These are phyloP conservation scores for Trogon surrucura DNA, from an alignment of 2,113 vertebrate species.

Conservation along the genomic window DNA sequence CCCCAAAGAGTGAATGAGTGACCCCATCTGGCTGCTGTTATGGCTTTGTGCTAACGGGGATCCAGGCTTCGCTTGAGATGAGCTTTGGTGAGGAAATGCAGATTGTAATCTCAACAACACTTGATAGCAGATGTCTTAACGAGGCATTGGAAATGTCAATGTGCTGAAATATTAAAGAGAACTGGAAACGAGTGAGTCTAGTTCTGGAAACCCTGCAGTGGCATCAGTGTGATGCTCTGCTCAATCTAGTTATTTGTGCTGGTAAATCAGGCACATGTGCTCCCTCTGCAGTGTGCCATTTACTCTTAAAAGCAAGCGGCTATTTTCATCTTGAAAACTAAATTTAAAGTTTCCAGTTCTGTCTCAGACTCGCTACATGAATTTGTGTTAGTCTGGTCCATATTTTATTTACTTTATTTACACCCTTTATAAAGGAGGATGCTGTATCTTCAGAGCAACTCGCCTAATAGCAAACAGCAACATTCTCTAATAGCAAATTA, in stretches of 20 bases:
- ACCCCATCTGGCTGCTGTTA: background rate
- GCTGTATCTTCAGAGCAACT: background rate
- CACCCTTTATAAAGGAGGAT: background rate
- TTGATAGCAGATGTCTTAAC: background rate
- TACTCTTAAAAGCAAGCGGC: background rate
- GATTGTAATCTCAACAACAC: background rate
- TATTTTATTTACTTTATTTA: background rate
- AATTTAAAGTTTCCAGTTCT: background rate
- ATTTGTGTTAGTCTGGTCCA: background rate
- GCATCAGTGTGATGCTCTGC: background rate
- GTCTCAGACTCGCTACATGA: background rate
- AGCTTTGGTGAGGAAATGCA: background rate
- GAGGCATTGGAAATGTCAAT: background rate
- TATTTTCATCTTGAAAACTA: background rate
- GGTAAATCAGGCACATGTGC: background rate
- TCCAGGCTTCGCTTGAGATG: background rate
- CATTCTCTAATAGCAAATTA: background rate
- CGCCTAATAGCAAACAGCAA: background rate
- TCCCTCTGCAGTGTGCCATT: background rate
- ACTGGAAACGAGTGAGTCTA: background rate
- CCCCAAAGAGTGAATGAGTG: background rate
- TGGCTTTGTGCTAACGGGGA: background rate
- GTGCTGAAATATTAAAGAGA: background rate
- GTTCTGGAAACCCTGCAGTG: background rate
- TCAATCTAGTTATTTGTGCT: background rate